Percentiles rank a stretch among this genome's conserved stretches.
phyloP scores from a whole-genome alignment of 2,888 invertebrate genomes.

The Drosophila limbata region DNA sequence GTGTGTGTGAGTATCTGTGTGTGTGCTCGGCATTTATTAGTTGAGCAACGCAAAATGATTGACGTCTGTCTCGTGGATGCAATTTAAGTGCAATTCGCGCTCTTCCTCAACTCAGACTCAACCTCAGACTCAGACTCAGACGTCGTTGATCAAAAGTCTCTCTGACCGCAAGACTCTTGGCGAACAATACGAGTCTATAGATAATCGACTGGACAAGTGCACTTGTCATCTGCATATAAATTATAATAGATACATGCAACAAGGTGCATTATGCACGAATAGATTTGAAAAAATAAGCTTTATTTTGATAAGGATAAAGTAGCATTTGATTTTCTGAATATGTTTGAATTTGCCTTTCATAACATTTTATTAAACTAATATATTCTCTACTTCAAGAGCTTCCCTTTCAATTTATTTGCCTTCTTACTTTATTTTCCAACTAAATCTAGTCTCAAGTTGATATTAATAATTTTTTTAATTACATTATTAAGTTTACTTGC shows the following conservation, averaged over 20 bases:
- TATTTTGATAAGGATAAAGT: no score
- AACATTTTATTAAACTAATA: no score
- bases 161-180: conserved; percentile 45
- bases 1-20: neutral
- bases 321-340: no score
- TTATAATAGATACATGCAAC: conserved; percentile 17
- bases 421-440: no score
- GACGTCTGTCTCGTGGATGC: conserved; percentile 80
- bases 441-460: no score
- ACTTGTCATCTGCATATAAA: conserved; percentile 20
- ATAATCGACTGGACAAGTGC: conserved; percentile 35
- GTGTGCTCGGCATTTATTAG: conserved; percentile 49
- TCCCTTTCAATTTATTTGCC: no score
- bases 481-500: no score
- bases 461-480: no score
- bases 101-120: conserved; percentile 24
- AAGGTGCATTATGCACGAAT: no score
- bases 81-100: conserved; percentile 78
- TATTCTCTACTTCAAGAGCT: no score
- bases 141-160: conserved; percentile 56
- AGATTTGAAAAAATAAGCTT: no score
- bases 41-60: conserved; percentile 76
- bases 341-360: no score
- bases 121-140: neutral
- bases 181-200: conserved; percentile 27